Evolutionary conservation across 2,888 invertebrate species (phyloP), one percentile per base, ranked within the genome.

Genomic region (Nymphalis c-album): DNA sequence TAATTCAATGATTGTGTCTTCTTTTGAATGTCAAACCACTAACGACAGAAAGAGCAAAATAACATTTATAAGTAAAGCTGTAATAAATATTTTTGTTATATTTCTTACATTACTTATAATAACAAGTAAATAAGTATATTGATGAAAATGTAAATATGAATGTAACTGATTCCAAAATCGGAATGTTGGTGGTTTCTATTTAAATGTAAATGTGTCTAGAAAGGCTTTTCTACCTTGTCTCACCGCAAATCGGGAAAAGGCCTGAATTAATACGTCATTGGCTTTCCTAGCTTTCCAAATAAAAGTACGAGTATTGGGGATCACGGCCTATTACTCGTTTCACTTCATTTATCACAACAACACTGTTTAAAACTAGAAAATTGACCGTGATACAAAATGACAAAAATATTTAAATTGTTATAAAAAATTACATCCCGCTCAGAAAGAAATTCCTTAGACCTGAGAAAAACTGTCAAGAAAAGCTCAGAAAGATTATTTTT

Each of bases 121-220:
- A 59, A 18, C 13, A 40, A 40, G 16, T 40, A 18, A 8, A 40
- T 58, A 35, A 6, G 20, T 20, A 16, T 45, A 20, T 40, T 40
- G 13, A 35, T 40, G 18, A 59, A 18, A 40, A 16, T 59, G 22
- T 10, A 46, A 10, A n/a, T 22, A 47, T 17, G 17, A 22, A 60
- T 47, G 47, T 47, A n/a, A 47, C 20, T 53, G 53, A 63, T 26
- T 48, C 22, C 7, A 7, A 13, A 47, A 46, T 48, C 31, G n/a
- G 31, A 57, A 57, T 63, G 20, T 63, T 26, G 18, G 17, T n/a
- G n/a, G 31, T 55, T 55, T 60, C 22, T n/a, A 55, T 64, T 64
- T 64, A 60, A 55, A 64, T 68, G 45, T 50, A 57, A 64, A 64
- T 68, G 35, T 68, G 18, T 60, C 26, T 55, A 18, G 31, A 7